Percentiles rank a stretch among this genome's conserved stretches.
Conservation (phyloP, 2,797 vertebrate genomes). For the Arrhamphus sclerolepis region DNA sequence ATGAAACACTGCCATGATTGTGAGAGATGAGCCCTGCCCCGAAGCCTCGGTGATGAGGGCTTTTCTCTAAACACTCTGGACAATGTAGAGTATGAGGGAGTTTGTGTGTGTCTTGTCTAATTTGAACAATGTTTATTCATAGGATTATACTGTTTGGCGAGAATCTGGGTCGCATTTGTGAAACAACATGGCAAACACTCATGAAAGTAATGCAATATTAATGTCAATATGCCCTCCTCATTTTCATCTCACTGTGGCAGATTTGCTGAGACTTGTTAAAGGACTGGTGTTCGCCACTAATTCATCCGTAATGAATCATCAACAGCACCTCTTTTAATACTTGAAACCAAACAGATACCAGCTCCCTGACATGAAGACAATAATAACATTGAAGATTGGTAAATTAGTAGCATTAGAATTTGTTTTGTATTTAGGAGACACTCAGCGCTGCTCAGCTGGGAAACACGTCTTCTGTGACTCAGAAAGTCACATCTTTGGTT, state of each 20-base stretch:
- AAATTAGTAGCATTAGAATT: too few species aligned
- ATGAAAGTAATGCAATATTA: conserved; percentile 70
- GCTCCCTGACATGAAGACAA: too few species aligned
- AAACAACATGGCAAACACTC: conserved; percentile 60
- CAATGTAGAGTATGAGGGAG: conserved; percentile 8
- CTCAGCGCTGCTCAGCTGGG: too few species aligned
- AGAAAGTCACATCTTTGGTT: too few species aligned
- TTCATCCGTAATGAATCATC: not conserved
- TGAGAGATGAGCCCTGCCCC: conserved; percentile 37
- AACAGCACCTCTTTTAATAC: too few species aligned
- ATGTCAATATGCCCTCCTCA: conserved; percentile 62
- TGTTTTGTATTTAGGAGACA: too few species aligned
- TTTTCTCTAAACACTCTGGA: conserved; percentile 31
- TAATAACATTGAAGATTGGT: too few species aligned
- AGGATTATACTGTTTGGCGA: conserved; percentile 58
- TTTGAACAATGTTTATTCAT: conserved; percentile 71
- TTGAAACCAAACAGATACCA: too few species aligned
- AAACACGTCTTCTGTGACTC: too few species aligned
- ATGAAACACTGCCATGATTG: conserved; percentile 42
- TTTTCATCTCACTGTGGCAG: conserved; percentile 28
- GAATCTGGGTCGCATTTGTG: conserved; percentile 55
- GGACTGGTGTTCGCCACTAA: not conserved
- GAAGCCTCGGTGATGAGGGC: conserved; percentile 10
- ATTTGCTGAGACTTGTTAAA: conserved; percentile 36
- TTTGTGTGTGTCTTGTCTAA: conserved; percentile 32